Evolutionary conservation across 1,140 invertebrate genomes (phyloP).

Genomic region (Heliconius hermathena): DNA sequence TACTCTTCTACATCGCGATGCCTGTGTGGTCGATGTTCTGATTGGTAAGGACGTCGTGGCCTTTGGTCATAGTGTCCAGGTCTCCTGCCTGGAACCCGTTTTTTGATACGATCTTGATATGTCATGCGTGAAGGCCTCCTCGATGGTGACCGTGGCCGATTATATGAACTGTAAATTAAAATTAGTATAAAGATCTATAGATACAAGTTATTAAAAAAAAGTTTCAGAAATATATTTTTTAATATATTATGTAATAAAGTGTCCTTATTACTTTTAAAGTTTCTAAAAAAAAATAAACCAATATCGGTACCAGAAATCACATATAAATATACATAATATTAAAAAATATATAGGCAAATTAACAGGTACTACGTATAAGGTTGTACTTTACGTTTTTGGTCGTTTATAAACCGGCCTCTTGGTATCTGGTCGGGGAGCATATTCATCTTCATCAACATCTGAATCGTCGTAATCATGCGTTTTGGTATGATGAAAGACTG

Average conservation of each 20-base stretch:
- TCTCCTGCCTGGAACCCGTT: slow-evolving; percentile 40
- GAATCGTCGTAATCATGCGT: slow-evolving; percentile 54
- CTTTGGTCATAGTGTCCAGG: slow-evolving; percentile 31
- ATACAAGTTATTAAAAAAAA: background rate
- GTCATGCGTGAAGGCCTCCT: slow-evolving; percentile 52
- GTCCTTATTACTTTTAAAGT: too few species aligned
- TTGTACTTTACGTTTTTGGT: slow-evolving; percentile 55
- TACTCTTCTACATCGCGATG: slow-evolving; percentile 53
- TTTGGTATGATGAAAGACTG: slow-evolving; percentile 79
- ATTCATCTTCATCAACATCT: slow-evolving; percentile 61
- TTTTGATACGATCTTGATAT: slow-evolving; percentile 56
- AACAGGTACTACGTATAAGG: too few species aligned
- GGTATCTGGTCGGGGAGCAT: slow-evolving; percentile 58
- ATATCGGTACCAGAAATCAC: too few species aligned
- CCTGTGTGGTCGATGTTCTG: slow-evolving; percentile 44
- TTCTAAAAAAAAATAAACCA: too few species aligned
- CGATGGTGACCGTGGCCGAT: slow-evolving; percentile 40
- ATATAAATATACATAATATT: too few species aligned
- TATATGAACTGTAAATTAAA: slow-evolving; percentile 46
- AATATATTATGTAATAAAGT: too few species aligned
- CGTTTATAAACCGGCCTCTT: slow-evolving; percentile 50
- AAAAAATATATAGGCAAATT: too few species aligned
- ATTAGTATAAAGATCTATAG: background rate
- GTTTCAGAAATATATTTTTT: too few species aligned
- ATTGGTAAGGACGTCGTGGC: slow-evolving; percentile 32